phyloP scores from a whole-genome alignment of 2,888 invertebrate genomes.

The Petrophora chlorosata region DNA sequence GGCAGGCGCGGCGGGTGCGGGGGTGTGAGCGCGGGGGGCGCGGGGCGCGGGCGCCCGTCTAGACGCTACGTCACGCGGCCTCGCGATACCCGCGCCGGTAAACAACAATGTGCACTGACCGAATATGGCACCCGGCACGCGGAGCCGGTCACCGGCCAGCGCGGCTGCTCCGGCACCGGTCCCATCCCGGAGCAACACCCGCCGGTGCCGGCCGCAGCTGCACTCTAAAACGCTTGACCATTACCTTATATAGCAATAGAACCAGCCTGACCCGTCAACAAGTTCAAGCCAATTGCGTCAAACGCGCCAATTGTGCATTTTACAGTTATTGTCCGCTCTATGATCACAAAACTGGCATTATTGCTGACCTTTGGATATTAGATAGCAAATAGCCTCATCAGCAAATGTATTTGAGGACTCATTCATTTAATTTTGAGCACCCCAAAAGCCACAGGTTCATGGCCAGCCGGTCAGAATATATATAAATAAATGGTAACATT shows the following conservation, averaged over 20 bases:
- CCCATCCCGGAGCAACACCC: conserved; percentile 39
- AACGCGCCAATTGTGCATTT: too few relatives aligned
- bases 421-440: too few relatives aligned
- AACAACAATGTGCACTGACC: conserved; percentile 83
- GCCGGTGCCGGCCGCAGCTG: conserved; percentile 5
- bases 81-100: conserved; percentile 84
- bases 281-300: too few relatives aligned
- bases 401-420: too few relatives aligned
- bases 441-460: too few relatives aligned
- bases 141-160: conserved; percentile 60
- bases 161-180: conserved; percentile 52
- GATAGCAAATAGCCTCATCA: too few relatives aligned
- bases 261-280: too few relatives aligned
- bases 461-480: too few relatives aligned
- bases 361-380: too few relatives aligned
- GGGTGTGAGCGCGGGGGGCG: conserved; percentile 33
- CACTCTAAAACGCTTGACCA: conserved; percentile 1
- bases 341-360: too few relatives aligned
- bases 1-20: conserved; percentile 42
- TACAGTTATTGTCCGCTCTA: too few relatives aligned
- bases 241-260: not conserved
- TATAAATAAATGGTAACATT: too few relatives aligned
- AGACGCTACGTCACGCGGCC: conserved; percentile 85
- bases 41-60: conserved; percentile 70
- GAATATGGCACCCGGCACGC: conserved; percentile 78